Evolutionary conservation across 2,888 invertebrate genomes (phyloP).

Genomic region (Andrena fulva): DNA sequence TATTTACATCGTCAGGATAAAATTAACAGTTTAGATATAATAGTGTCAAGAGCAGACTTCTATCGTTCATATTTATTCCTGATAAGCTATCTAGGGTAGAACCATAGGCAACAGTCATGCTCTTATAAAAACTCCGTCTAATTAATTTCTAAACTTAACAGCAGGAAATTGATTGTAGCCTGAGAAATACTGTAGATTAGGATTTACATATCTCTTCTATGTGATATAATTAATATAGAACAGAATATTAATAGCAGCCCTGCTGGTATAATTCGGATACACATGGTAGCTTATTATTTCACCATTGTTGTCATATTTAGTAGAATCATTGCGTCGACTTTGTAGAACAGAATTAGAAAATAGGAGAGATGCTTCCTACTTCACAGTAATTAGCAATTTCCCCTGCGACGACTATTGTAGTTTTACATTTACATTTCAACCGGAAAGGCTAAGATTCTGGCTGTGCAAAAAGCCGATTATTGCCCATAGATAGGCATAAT

Average conservation of each 20-base stretch:
- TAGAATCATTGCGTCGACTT: neutral
- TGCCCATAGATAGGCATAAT: constrained; percentile 43
- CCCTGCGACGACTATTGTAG: neutral
- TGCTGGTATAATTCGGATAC: neutral
- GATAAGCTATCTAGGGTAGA: constrained; percentile 48
- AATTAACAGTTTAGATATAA: neutral
- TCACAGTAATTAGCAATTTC: constrained; percentile 18
- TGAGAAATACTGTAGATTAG: neutral
- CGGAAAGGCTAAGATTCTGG: constrained; percentile 33
- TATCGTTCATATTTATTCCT: constrained; percentile 32
- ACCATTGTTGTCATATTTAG: neutral
- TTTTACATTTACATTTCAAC: neutral
- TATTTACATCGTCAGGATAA: no score
- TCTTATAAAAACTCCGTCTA: neutral
- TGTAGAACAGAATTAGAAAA: neutral
- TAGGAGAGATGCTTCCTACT: neutral
- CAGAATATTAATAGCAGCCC: no score
- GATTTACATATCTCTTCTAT: neutral
- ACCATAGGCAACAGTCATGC: neutral
- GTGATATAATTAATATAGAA: neutral
- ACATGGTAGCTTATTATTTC: neutral
- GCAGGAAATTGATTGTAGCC: neutral
- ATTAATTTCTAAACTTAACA: constrained; percentile 7
- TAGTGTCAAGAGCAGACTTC: constrained; percentile 13
- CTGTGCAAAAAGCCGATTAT: neutral